Evolutionary conservation across 1,140 invertebrate species (phyloP), one percentile per base, ranked within the genome.

Genomic region (Lerema accius): DNA sequence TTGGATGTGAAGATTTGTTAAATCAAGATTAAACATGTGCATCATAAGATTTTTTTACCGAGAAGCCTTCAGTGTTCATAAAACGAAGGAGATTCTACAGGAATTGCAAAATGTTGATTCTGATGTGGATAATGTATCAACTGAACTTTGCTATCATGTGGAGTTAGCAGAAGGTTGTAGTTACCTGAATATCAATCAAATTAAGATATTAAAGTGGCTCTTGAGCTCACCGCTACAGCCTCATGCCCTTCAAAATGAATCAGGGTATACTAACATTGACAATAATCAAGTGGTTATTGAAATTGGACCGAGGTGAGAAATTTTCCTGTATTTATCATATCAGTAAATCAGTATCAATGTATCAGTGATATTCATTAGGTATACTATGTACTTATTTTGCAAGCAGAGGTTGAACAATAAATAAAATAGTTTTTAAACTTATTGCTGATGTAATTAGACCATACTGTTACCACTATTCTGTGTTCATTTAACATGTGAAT

Each of bases 61-160:
- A 58, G 84, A 89, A 51, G 87, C 84, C 42, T 89, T 86, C 69
- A 91, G 87, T 75, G 75, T 72, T 51, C 85, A 91, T 72, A 91
- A 85, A 78, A 89, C 80, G 63, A 82, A 87, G 42, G 86, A 90
- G 75, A 86, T 90, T 55, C 65, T 91, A 48, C 59, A 75, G 19
- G 90, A 90, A 66, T 75, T 92, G 64, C 82, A 85, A 76, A 4
- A 49, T 35, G 73, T 90, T 28, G 79, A 91, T 67, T 42, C 58
- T 11, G 77, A 86, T 64, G 78, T 95, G 1, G 73, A 63, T 50
- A 73, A 85, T 37, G 67, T 97, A 9, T 87, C 93, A 50, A 94
- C 95, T 32, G 96, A 97, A 91, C 84, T 94, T 19, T 97, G 96
- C 89, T 97, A 94, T 86, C 96, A 97, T 81, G 91, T 97, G 56